phyloP scores from a whole-genome alignment of 92 coral and sea anemone genomes.

The Muricea muricata region DNA sequence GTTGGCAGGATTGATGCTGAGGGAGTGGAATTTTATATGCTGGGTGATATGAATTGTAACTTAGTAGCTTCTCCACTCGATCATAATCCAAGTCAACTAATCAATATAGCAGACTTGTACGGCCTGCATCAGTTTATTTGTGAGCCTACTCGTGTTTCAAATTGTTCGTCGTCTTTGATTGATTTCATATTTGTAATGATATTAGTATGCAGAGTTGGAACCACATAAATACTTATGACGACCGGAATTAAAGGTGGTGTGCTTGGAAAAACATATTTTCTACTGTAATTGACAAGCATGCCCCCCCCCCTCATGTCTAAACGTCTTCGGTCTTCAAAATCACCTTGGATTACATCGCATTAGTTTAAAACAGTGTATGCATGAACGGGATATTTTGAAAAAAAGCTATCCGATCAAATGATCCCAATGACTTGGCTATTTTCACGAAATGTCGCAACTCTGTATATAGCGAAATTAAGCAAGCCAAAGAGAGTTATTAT shows the following conservation, averaged over 20 bases:
- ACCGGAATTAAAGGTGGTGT: slow-evolving; percentile 72
- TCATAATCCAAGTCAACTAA: too few relatives aligned
- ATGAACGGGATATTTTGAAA: slow-evolving; percentile 46
- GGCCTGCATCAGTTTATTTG: background rate
- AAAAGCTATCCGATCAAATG: slow-evolving; percentile 51
- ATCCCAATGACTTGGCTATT: slow-evolving; percentile 29
- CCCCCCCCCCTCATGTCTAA: slow-evolving; percentile 57
- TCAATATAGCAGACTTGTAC: background rate
- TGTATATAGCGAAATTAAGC: slow-evolving; percentile 37
- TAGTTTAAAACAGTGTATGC: slow-evolving; percentile 40
- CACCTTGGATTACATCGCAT: slow-evolving; percentile 56
- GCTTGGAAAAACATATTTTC: slow-evolving; percentile 58
- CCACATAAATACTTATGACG: slow-evolving; percentile 1
- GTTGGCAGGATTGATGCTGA: too few relatives aligned
- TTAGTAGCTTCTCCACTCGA: too few relatives aligned
- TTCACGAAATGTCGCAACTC: slow-evolving; percentile 42
- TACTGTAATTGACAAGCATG: slow-evolving; percentile 54
- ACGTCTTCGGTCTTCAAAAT: slow-evolving; percentile 19
- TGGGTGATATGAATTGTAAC: too few relatives aligned
- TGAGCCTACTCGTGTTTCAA: background rate
- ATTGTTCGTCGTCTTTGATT: background rate
- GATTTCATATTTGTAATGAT: slow-evolving; percentile 22
- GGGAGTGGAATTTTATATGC: too few relatives aligned
- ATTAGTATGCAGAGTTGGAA: slow-evolving; percentile 40
- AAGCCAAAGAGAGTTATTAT: slow-evolving; percentile 52